Conservation (phyloP, 2,888 invertebrate genomes). For the Erebia epiphron region DNA sequence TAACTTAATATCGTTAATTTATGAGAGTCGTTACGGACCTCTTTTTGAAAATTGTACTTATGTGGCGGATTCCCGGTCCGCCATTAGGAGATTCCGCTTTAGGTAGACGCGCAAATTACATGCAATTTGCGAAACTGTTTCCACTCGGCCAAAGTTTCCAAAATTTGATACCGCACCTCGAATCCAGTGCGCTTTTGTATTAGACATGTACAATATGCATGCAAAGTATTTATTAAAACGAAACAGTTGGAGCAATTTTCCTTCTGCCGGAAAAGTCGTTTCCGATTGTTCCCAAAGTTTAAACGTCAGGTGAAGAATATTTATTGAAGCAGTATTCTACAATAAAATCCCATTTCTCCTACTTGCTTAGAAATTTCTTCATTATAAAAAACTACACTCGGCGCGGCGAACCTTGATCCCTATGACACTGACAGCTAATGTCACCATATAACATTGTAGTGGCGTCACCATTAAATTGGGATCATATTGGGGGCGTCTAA, state of each 20-base stretch:
- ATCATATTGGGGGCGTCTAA: too few relatives aligned
- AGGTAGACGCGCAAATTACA: conserved; percentile 63
- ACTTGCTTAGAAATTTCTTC: too few relatives aligned
- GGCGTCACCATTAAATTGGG: too few relatives aligned
- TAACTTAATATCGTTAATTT: conserved; percentile 31
- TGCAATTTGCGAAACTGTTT: conserved; percentile 67
- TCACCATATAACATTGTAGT: too few relatives aligned
- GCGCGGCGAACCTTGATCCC: too few relatives aligned
- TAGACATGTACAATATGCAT: neutral
- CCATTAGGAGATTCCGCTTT: conserved; percentile 66
- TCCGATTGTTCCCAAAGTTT: neutral
- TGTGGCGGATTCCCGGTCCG: conserved; percentile 55
- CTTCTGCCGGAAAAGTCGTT: neutral
- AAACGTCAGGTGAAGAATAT: conserved; percentile 6
- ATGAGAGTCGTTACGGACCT: conserved; percentile 33
- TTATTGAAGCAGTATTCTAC: neutral
- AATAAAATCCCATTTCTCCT: neutral
- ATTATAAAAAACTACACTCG: too few relatives aligned
- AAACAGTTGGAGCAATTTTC: conserved; percentile 1
- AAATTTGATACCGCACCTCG: conserved; percentile 58
- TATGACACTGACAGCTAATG: too few relatives aligned
- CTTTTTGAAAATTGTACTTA: conserved; percentile 47
- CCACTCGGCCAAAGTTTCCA: conserved; percentile 57
- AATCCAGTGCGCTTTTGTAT: conserved; percentile 9
- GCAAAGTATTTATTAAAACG: conserved; percentile 6